A percentile compares a stretch with the other conserved stretches of the same genome.
Conservation (phyloP, 2,797 vertebrate species). For the Brachyalestes nurse region DNA sequence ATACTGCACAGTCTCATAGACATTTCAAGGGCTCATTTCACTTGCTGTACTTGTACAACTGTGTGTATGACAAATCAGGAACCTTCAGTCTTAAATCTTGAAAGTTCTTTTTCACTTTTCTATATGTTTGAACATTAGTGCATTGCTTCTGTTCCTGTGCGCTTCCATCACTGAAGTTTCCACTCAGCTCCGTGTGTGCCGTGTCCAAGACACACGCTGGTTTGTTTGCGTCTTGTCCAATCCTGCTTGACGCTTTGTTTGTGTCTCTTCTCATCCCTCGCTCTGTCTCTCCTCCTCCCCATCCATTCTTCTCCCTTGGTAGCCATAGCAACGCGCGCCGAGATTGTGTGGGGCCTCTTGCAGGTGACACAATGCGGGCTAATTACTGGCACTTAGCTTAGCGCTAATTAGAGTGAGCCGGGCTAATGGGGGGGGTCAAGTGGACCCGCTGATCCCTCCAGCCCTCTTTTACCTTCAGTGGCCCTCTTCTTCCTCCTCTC, state of each 20-base stretch:
- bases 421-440: conserved; percentile 84
- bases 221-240: conserved; percentile 41
- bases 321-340: conserved; percentile 58
- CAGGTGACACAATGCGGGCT: conserved; percentile 80
- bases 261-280: conserved; percentile 47
- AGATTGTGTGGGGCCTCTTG: conserved; percentile 71
- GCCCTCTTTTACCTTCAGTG: conserved; percentile 47
- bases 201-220: conserved; percentile 15
- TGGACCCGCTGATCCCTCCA: conserved; percentile 66
- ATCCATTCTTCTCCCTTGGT: conserved; percentile 59
- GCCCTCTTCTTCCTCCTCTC: conserved; percentile 39
- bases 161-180: neutral
- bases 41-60: no score
- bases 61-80: no score
- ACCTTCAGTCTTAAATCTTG: no score
- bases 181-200: conserved; percentile 39
- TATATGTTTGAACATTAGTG: neutral
- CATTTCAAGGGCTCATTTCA: no score
- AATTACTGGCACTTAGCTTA: conserved; percentile 82
- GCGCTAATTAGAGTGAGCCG: conserved; percentile 79
- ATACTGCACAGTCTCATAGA: no score
- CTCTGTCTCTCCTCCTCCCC: conserved; percentile 41
- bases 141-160: neutral
- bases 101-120: no score
- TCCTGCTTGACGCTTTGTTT: conserved; percentile 49